Evolutionary conservation across 1,140 invertebrate species (phyloP).

Genomic region (Cryptotermes secundus): DNA sequence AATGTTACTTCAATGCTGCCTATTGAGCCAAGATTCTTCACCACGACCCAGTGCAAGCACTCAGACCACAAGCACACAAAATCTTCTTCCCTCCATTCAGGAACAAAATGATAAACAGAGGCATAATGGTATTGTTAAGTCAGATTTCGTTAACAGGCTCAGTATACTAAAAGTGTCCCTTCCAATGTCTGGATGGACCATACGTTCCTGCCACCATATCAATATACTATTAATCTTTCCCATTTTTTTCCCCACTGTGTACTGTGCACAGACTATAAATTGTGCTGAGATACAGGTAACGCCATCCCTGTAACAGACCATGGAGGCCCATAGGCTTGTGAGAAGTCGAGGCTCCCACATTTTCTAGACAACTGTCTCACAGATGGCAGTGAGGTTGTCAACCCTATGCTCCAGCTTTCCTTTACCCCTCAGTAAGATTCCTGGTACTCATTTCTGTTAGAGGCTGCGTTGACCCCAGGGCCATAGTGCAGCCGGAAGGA

Average conservation of each 20-base stretch:
- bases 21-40: not conserved
- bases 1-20: not conserved
- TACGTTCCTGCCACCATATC: not conserved
- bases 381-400: too few relatives aligned
- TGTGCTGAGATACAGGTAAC: not conserved
- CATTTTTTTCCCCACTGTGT: not conserved
- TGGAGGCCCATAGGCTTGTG: too few relatives aligned
- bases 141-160: not conserved
- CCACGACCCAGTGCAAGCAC: not conserved
- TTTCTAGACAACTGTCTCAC: too few relatives aligned
- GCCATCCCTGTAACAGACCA: too few relatives aligned
- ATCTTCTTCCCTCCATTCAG: not conserved
- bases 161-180: conserved; percentile 9
- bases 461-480: too few relatives aligned
- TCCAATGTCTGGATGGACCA: conserved; percentile 15
- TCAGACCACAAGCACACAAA: conserved; percentile 4
- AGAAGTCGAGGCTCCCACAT: too few relatives aligned
- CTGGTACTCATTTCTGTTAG: too few relatives aligned
- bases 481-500: too few relatives aligned
- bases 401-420: too few relatives aligned
- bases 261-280: not conserved
- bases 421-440: too few relatives aligned
- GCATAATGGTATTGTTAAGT: not conserved
- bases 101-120: conserved; percentile 14
- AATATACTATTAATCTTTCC: not conserved